Percentiles rank a stretch among this genome's conserved stretches.
These are phyloP conservation scores for Muscidifurax raptorellus DNA, from an alignment of 1,140 invertebrate genomes.

Conservation along the genomic window DNA sequence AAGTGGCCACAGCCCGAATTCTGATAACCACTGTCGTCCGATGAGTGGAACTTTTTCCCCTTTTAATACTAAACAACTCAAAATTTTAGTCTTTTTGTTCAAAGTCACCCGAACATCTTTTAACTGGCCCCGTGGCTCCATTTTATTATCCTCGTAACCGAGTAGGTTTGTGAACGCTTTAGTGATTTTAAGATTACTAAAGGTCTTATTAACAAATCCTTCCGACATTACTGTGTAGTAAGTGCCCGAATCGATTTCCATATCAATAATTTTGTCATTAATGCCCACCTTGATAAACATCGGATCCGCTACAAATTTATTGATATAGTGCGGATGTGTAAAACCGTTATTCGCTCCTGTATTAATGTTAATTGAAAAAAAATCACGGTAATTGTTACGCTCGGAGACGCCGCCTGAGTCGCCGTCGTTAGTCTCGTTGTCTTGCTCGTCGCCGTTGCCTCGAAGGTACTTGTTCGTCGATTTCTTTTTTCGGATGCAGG, in stretches of 20 bases:
- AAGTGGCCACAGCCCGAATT: no score
- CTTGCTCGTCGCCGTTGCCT: neutral
- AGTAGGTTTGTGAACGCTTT: neutral
- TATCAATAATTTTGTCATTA: constrained; percentile 9
- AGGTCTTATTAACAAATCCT: constrained; percentile 15
- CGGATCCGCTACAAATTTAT: constrained; percentile 1
- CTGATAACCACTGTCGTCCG: no score
- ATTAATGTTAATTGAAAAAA: neutral
- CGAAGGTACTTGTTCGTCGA: neutral
- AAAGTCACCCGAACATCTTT: constrained; percentile 10
- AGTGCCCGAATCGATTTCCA: constrained; percentile 8
- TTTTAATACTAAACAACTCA: neutral
- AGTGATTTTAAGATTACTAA: neutral
- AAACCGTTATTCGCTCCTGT: neutral
- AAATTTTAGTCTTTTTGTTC: neutral
- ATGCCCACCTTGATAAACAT: constrained; percentile 18
- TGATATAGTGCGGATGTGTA: no score
- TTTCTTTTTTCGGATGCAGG: neutral
- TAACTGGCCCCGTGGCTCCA: constrained; percentile 7
- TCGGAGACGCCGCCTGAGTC: neutral
- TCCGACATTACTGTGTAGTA: constrained; percentile 31
- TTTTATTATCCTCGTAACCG: neutral
- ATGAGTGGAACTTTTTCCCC: no score
- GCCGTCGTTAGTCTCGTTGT: neutral
- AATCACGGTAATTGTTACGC: neutral